These are phyloP conservation scores for Hypocryptadius cinnamomeus DNA, from an alignment of 2,113 vertebrate genomes.

Conservation along the genomic window DNA sequence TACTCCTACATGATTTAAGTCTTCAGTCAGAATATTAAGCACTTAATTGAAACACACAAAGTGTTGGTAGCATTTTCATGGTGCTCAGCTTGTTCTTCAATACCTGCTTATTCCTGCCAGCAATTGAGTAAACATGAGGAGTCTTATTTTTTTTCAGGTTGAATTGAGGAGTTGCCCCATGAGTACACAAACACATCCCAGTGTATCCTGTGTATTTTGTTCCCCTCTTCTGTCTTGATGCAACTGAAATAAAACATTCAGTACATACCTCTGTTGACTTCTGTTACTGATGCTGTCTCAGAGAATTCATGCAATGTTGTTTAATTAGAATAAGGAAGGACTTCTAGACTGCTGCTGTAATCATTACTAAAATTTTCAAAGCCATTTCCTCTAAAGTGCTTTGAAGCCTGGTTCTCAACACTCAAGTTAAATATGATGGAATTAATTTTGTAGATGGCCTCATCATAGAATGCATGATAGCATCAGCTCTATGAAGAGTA, in stretches of 20 bases:
- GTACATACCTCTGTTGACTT: background rate
- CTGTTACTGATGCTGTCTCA: background rate
- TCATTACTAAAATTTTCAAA: background rate
- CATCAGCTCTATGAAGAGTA: background rate
- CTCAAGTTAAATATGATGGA: constrained; percentile 3
- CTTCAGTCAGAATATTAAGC: background rate
- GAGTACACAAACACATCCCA: background rate
- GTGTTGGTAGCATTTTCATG: background rate
- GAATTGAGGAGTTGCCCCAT: background rate
- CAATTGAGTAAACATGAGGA: background rate
- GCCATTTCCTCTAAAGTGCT: background rate
- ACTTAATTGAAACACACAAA: background rate
- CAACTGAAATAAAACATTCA: background rate
- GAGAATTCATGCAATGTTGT: background rate
- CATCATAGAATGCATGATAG: constrained; percentile 5
- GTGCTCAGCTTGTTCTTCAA: background rate
- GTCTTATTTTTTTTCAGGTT: background rate
- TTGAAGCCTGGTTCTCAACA: background rate
- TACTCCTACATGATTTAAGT: background rate
- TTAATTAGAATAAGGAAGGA: background rate
- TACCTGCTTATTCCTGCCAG: background rate
- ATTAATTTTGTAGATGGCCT: constrained; percentile 24
- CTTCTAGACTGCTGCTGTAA: background rate
- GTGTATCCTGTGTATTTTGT: background rate
- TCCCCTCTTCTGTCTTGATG: background rate